Evolutionary conservation across 2,888 invertebrate genomes (phyloP).

Genomic region (Craniophora ligustri): DNA sequence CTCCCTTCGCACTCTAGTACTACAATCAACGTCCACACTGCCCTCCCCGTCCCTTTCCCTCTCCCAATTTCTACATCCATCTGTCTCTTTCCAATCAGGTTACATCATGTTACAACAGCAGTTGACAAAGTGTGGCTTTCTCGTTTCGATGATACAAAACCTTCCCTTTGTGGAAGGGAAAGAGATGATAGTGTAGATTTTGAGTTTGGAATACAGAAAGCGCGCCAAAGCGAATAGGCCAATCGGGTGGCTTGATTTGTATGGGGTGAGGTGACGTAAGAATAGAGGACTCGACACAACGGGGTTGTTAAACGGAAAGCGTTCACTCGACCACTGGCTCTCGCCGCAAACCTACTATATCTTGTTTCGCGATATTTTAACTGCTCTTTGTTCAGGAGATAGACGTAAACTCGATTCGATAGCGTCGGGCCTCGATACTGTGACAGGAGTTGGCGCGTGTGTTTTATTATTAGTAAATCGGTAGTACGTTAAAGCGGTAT

Average conservation of each 20-base stretch:
- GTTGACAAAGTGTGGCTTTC: slow-evolving; percentile 67
- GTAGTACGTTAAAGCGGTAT: slow-evolving; percentile 76
- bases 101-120: slow-evolving; percentile 81
- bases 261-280: slow-evolving; percentile 88
- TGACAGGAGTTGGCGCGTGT: slow-evolving; percentile 80
- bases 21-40: slow-evolving; percentile 81
- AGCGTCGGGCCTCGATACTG: slow-evolving; percentile 72
- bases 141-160: slow-evolving; percentile 64
- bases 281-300: slow-evolving; percentile 71
- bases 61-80: slow-evolving; percentile 52
- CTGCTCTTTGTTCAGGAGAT: slow-evolving; percentile 83
- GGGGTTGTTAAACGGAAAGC: slow-evolving; percentile 85
- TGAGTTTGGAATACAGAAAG: slow-evolving; percentile 75
- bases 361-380: slow-evolving; percentile 75
- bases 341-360: slow-evolving; percentile 76
- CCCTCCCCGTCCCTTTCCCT: slow-evolving; percentile 67
- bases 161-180: slow-evolving; percentile 67
- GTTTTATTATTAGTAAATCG: slow-evolving; percentile 81
- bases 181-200: slow-evolving; percentile 63
- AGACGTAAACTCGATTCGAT: slow-evolving; percentile 77
- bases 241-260: slow-evolving; percentile 67
- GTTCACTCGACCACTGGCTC: slow-evolving; percentile 83
- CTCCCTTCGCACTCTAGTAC: slow-evolving; percentile 86
- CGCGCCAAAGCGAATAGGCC: slow-evolving; percentile 84
- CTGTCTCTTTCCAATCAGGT: slow-evolving; percentile 74